phyloP scores from a whole-genome alignment of 2,113 vertebrate genomes.

The Callocephalon fimbriatum region DNA sequence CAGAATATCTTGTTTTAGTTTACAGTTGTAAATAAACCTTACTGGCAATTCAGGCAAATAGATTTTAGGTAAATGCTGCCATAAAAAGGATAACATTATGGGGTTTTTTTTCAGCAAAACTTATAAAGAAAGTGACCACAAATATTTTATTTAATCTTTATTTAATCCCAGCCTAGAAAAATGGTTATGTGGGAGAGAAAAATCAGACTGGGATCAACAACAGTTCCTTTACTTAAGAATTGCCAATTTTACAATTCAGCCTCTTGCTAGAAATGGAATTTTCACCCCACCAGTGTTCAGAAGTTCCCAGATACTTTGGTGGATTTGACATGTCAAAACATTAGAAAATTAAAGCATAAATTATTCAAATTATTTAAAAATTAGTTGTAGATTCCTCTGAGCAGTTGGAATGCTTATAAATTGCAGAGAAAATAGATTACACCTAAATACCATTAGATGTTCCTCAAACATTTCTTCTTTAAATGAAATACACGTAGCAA shows the following conservation, averaged over 20 bases:
- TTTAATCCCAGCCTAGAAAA: not conserved
- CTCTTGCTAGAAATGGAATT: not conserved
- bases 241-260: not conserved
- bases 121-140: not conserved
- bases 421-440: not conserved
- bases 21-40: not conserved
- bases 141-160: not conserved
- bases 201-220: not conserved
- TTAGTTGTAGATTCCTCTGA: not conserved
- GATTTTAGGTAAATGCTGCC: not conserved
- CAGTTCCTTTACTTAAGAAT: not conserved
- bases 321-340: not conserved
- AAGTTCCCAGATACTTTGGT: not conserved
- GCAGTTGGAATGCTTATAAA: not conserved
- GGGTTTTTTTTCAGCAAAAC: not conserved
- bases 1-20: not conserved
- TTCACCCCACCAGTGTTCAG: not conserved
- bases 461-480: not conserved
- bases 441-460: not conserved
- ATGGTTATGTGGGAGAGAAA: not conserved
- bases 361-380: constrained; percentile 4
- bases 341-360: not conserved
- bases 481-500: not conserved
- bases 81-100: not conserved
- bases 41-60: not conserved